Evolutionary conservation across 2,888 invertebrate species (phyloP), one percentile per base, ranked within the genome.

Genomic region (Branchellion lobata): DNA sequence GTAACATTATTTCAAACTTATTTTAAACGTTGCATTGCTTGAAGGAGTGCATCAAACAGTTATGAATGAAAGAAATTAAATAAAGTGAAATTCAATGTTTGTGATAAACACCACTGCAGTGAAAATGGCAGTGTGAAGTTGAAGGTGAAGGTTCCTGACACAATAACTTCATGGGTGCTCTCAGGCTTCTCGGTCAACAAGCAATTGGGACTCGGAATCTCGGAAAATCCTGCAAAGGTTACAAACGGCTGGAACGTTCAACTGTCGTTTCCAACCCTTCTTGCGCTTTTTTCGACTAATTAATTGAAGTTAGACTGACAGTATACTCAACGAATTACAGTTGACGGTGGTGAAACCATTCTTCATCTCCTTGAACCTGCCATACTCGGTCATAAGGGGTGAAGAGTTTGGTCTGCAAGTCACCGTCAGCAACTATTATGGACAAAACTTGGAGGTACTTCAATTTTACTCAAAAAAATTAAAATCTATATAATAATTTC

Each of bases 361-460:
- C 86, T 93, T 93, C 83, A 91, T 96, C 65, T 91, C 92, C 11
- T 90, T 95, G 11, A 93, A 95, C 85, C 88, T 97, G 74, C 98
- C 98, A 0, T 93, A 93, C 84, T 92, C 93, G 0, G 91, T 98
- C 21, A 92, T 94, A 84, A 91, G 92, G 82, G 96, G 95, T 31
- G 98, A 99, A 89, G 92, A 93, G 11, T 90, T 98, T 78, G 92
- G 94, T 0, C 91, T 96, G 79, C 93, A 96, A 72, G 92, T 94
- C 18, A 92, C 93, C 1, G 91, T 97, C 11, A 94, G 93, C 87
- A 98, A 96, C 87, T 94, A 96, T 33, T 47, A 36, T 21, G 73
- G 40, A 11, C 18, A 1, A 2, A 36, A 73, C 40, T 40, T 73
- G 40, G 8, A 8, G 40, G 40, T 40, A 8, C 8, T 5, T 40